phyloP scores from a whole-genome alignment of 2,113 vertebrate genomes.

The Mustelus asterias region DNA sequence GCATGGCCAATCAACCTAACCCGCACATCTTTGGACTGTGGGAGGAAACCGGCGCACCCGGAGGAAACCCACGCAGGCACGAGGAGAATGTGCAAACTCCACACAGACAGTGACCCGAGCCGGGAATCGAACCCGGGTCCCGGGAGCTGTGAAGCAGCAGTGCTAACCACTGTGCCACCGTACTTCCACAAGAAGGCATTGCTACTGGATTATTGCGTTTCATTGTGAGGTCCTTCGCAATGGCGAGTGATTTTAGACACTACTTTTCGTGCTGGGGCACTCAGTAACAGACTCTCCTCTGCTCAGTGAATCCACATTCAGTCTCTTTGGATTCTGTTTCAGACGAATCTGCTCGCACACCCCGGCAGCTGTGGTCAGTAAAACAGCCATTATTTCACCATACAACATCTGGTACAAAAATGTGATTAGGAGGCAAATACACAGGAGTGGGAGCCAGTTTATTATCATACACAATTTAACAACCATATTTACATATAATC shows the following conservation, averaged over 20 bases:
- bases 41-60: too few relatives aligned
- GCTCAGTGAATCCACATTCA: not conserved
- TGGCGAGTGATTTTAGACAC: not conserved
- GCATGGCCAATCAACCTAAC: too few relatives aligned
- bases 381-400: not conserved
- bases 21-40: not conserved
- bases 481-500: not conserved
- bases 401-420: not conserved
- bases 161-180: too few relatives aligned
- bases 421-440: not conserved
- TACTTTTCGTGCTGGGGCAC: not conserved
- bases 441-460: not conserved
- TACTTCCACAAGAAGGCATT: not conserved
- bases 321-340: not conserved
- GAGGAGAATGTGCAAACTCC: too few relatives aligned
- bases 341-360: not conserved
- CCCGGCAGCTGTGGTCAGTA: not conserved
- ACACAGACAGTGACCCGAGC: too few relatives aligned
- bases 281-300: not conserved
- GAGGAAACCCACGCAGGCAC: too few relatives aligned
- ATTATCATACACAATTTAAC: constrained; percentile 22
- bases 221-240: not conserved
- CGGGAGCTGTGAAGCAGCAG: too few relatives aligned
- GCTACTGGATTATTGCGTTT: not conserved
- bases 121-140: too few relatives aligned